phyloP scores from a whole-genome alignment of 2,888 invertebrate genomes.

The Stomorhina lunata region DNA sequence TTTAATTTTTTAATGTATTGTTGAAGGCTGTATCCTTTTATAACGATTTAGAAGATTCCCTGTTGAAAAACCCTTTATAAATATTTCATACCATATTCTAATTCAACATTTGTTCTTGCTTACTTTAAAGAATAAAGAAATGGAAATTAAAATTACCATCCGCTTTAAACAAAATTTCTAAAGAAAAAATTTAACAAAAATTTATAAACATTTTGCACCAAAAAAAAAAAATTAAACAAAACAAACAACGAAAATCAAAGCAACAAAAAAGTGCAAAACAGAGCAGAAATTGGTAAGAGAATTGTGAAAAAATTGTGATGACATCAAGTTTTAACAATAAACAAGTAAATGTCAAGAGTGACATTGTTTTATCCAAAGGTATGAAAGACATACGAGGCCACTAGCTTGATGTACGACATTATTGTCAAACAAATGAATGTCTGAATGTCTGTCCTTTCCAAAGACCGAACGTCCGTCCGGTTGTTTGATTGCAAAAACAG shows the following conservation, averaged over 20 bases:
- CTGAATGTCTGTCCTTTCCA: background rate
- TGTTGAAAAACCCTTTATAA: too few relatives aligned
- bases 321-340: slow-evolving; percentile 63
- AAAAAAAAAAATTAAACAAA: background rate
- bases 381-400: slow-evolving; percentile 68
- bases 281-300: too few relatives aligned
- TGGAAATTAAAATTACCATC: background rate
- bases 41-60: too few relatives aligned
- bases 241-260: background rate
- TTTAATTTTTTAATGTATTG: too few relatives aligned
- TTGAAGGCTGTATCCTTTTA: too few relatives aligned
- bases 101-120: too few relatives aligned
- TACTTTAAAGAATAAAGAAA: background rate
- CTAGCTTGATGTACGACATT: slow-evolving; percentile 69
- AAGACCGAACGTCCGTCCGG: background rate
- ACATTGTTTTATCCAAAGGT: slow-evolving; percentile 62
- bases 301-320: slow-evolving; percentile 54
- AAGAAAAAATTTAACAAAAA: background rate
- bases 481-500: background rate
- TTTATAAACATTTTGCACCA: background rate
- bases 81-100: background rate
- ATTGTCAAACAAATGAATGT: slow-evolving; percentile 66
- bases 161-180: background rate
- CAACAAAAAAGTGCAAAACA: background rate
- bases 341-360: slow-evolving; percentile 68